Percentiles rank a stretch among this genome's conserved stretches.
Conservation (phyloP, 64 coral and sea anemone genomes). For the Dendrophyllia cribrosa region DNA sequence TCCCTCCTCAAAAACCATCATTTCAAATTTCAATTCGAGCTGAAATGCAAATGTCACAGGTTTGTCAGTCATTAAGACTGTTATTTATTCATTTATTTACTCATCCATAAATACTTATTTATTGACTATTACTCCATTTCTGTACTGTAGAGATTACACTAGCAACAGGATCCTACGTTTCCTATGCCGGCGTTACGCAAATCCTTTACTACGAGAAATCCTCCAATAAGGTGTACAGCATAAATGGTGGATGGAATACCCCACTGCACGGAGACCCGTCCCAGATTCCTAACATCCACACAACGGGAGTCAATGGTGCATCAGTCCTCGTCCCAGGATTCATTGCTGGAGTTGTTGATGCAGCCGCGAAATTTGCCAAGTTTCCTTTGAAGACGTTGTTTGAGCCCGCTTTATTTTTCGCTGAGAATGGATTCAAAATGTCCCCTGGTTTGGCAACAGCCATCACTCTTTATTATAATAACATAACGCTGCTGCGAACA, state of each 20-base stretch:
- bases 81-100: no score
- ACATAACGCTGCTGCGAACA: constrained; percentile 73
- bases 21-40: no score
- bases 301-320: constrained; percentile 68
- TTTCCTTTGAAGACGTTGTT: constrained; percentile 80
- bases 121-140: background rate
- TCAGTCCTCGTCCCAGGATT: constrained; percentile 90
- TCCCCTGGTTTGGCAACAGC: constrained; percentile 48
- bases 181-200: constrained; percentile 81
- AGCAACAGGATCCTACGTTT: constrained; percentile 83
- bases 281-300: constrained; percentile 70
- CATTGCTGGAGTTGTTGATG: constrained; percentile 78
- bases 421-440: constrained; percentile 89
- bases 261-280: constrained; percentile 57
- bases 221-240: constrained; percentile 56
- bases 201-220: constrained; percentile 88
- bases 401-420: constrained; percentile 86
- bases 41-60: no score
- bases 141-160: constrained; percentile 77
- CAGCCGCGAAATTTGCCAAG: constrained; percentile 70
- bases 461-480: constrained; percentile 79
- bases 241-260: constrained; percentile 88
- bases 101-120: no score
- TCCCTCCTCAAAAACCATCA: no score
- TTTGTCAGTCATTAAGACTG: no score